Evolutionary conservation across 2,113 vertebrate species (phyloP), one percentile per base, ranked within the genome.

Genomic region (Acrocephalus arundinaceus): DNA sequence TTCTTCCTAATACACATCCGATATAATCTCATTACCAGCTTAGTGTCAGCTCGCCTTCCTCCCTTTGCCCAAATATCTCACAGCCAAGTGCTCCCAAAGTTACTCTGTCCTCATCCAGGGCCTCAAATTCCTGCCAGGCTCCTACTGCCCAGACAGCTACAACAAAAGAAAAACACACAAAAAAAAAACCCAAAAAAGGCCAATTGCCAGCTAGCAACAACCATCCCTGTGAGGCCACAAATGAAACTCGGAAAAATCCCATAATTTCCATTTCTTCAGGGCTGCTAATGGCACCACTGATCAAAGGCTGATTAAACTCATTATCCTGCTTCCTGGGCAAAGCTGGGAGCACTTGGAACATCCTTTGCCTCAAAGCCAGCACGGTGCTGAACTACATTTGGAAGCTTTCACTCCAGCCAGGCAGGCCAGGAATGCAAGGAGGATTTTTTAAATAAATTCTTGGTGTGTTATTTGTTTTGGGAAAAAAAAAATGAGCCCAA

Each of bases 301-400:
- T 87, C 93, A 91, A 95, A 95, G 92, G 7, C 85, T 77, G 71
- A 62, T 70, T 76, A 83, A 93, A 93, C 28, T 94, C 63, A 90
- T 76, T 74, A 79, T 39, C 46, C 46, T 33, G 71, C 67, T 91
- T 82, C 93, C 92, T 22, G 65, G 67, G 80, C 85, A 93, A 84
- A 84, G 83, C 86, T 61, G 61, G 20, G 52, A 91, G 94, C 83
- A 55, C 68, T 77, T 3, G 65, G 92, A 90, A 66, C 63, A 93
- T 70, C 91, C 82, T 91, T 25, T 71, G 85, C 61, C 80, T 93
- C 67, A 12, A 61, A 87, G 66, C 5, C 72, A 62, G 83, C 52
- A 14, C 15, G 2, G 57, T 11, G 45, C 8, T 79, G 62, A 75
- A 61, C 41, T 28, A 78, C 82, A 76, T 49, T 76, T 81, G 66